These are phyloP conservation scores for Herpetotheres cachinnans DNA, from an alignment of 2,113 vertebrate genomes.

Conservation along the genomic window DNA sequence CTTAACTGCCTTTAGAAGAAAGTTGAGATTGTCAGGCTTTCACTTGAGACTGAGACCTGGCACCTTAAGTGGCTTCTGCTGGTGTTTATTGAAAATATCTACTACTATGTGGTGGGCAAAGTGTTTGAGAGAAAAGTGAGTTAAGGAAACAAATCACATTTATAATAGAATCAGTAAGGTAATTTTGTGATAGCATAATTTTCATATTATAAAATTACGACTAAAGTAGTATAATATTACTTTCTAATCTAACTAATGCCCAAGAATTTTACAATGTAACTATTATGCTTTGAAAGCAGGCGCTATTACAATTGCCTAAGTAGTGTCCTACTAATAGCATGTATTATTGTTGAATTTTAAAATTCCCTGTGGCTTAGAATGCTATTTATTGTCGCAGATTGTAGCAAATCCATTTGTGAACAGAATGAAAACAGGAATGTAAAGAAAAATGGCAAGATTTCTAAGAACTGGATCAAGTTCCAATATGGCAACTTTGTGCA, in stretches of 20 bases:
- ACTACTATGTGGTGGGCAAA: neutral
- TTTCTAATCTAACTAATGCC: neutral
- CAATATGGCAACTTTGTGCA: neutral
- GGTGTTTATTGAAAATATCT: neutral
- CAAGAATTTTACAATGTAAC: neutral
- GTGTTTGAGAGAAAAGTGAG: neutral
- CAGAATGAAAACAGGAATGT: neutral
- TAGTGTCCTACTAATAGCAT: neutral
- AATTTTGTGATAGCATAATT: neutral
- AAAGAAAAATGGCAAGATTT: neutral
- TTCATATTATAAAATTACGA: neutral
- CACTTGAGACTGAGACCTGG: neutral
- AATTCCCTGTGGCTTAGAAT: neutral
- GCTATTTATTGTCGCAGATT: neutral
- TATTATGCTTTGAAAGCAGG: neutral
- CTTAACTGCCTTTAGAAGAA: neutral
- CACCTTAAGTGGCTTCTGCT: neutral
- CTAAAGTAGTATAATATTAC: neutral
- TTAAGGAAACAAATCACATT: neutral
- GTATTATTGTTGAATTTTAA: constrained; percentile 1
- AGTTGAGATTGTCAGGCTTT: neutral
- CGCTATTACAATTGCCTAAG: neutral
- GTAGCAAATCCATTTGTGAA: neutral
- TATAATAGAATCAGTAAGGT: neutral
- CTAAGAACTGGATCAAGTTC: neutral